phyloP scores from a whole-genome alignment of 1,140 invertebrate genomes.

The Caerostris extrusa region DNA sequence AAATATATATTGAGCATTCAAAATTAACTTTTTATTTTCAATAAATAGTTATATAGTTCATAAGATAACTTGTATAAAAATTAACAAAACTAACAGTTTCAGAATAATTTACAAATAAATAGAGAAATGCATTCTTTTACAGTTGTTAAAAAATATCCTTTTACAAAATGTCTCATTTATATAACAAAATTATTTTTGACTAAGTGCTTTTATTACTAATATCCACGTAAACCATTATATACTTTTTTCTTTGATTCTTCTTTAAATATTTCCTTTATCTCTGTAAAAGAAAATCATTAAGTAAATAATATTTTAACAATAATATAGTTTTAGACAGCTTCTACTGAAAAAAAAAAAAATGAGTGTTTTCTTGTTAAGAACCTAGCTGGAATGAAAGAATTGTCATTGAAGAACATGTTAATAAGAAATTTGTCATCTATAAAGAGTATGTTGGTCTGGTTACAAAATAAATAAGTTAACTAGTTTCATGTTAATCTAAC shows the following conservation, averaged over 20 bases:
- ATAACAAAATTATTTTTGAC: conserved; percentile 15
- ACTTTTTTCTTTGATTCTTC: conserved; percentile 87
- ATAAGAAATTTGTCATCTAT: neutral
- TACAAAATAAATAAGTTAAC: too few relatives aligned
- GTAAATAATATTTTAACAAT: neutral
- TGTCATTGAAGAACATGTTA: too few relatives aligned
- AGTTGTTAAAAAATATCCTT: conserved; percentile 50
- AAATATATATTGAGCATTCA: neutral
- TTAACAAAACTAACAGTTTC: neutral
- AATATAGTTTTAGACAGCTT: neutral
- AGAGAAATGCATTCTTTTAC: neutral
- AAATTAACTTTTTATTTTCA: neutral
- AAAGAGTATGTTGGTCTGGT: neutral
- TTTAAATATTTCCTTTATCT: conserved; percentile 86
- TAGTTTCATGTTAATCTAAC: too few relatives aligned
- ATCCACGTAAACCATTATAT: conserved; percentile 88
- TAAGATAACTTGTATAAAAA: conserved; percentile 13
- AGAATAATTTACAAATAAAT: conserved; percentile 42
- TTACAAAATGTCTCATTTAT: conserved; percentile 41
- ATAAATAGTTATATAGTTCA: neutral
- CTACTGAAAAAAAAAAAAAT: too few relatives aligned
- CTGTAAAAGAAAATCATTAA: conserved; percentile 83
- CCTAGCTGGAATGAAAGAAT: too few relatives aligned
- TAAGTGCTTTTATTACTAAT: conserved; percentile 78
- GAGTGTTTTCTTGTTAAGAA: too few relatives aligned